phyloP scores from a whole-genome alignment of 2,888 invertebrate genomes.

The Rhagium mordax region DNA sequence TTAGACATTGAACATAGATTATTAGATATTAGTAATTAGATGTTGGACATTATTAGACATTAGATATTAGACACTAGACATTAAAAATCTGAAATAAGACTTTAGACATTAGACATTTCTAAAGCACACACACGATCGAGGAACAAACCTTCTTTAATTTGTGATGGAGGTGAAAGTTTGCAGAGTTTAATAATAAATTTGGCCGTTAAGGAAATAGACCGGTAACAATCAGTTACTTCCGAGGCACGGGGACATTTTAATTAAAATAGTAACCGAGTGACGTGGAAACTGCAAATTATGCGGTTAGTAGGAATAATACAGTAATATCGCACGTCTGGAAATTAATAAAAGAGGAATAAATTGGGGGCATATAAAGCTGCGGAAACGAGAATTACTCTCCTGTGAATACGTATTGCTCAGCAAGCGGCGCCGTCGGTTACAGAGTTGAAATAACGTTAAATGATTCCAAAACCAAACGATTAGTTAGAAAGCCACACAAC shows the following conservation, averaged over 20 bases:
- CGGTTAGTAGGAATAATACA: conserved; percentile 8
- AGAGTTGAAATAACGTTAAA: conserved; percentile 37
- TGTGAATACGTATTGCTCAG: conserved; percentile 11
- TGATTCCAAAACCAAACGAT: conserved; percentile 54
- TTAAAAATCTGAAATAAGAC: too few species aligned
- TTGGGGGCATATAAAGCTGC: conserved; percentile 8
- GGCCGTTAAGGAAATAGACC: not conserved
- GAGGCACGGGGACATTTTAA: conserved; percentile 1
- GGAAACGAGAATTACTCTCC: conserved; percentile 21
- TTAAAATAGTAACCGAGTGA: conserved; percentile 7
- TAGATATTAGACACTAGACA: too few species aligned
- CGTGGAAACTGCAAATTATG: not conserved
- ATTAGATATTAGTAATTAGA: too few species aligned
- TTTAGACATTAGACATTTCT: too few species aligned
- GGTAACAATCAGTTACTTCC: not conserved
- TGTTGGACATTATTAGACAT: too few species aligned
- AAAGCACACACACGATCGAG: too few species aligned
- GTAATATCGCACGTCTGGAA: conserved; percentile 13
- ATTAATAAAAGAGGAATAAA: conserved; percentile 27
- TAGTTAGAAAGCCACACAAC: conserved; percentile 55
- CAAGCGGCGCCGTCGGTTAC: not conserved
- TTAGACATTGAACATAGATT: too few species aligned
- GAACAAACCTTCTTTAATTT: too few species aligned
- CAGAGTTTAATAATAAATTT: not conserved
- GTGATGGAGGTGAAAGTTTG: too few species aligned